Conservation (phyloP, 2,113 vertebrate species). For the Alouatta palliata region DNA sequence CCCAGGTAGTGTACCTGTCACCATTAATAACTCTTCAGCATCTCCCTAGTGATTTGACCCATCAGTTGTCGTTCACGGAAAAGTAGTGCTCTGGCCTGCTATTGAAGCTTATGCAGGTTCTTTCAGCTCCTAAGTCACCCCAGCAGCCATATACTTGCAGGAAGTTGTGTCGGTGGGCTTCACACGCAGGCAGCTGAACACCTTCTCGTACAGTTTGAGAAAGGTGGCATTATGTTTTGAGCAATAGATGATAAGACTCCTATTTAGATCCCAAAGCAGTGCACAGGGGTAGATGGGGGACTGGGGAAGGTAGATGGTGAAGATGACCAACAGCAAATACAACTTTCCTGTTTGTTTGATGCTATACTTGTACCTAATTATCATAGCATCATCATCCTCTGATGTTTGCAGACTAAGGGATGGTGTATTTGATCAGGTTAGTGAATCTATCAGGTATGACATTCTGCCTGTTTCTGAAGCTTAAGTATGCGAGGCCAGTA, state of each 20-base stretch:
- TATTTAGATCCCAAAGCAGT: neutral
- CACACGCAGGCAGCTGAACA: neutral
- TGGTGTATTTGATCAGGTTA: neutral
- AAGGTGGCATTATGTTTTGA: neutral
- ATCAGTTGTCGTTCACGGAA: slow-evolving; percentile 87
- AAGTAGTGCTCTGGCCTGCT: slow-evolving; percentile 80
- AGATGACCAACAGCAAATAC: neutral
- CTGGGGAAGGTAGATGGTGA: neutral
- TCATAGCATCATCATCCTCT: neutral
- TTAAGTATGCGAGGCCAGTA: neutral
- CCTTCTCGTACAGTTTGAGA: slow-evolving; percentile 40
- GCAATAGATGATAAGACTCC: neutral
- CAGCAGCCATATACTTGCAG: slow-evolving; percentile 62
- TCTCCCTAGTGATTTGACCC: slow-evolving; percentile 86
- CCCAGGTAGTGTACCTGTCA: slow-evolving; percentile 92
- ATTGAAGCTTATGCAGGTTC: slow-evolving; percentile 77
- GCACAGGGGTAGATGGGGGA: neutral
- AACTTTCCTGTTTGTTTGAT: neutral
- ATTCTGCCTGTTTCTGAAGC: neutral
- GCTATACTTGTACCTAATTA: neutral
- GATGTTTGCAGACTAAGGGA: neutral
- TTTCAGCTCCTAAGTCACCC: slow-evolving; percentile 80
- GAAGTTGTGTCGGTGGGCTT: slow-evolving; percentile 53
- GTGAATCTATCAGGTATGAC: neutral
- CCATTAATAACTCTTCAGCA: slow-evolving; percentile 89